Base-by-base conservation (phyloP, 2,113 vertebrate genomes). In the Taxidea taxus region DNA sequence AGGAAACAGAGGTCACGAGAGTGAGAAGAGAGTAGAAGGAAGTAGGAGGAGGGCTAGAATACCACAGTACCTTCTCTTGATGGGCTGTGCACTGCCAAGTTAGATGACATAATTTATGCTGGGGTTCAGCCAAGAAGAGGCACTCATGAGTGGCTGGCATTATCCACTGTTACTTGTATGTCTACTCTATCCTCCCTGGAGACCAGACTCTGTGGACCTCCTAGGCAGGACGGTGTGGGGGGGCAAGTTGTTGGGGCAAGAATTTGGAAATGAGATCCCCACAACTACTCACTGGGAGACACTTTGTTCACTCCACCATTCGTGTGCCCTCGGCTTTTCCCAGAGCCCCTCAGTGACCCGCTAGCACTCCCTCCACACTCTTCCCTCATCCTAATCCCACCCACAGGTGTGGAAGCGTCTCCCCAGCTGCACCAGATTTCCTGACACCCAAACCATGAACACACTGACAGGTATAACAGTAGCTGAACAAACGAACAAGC, bases 321-420 rank as follows among this genome's bases (percentile, higher is more conserved):
- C 64, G 9, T 0, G 0, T 11, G 21, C 27, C 42, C 60, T 10
- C 0, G 1, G 47, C 25, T 27, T 56, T 60, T 51, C 62, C 54
- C 47, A 31, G 37, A 3, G 11, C 15, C 42, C 47, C 2, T 15
- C 37, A 34, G 54, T 11, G 37, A 15, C 20, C 64, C 27, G 15
- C 51, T 4, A 0, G 56, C 1, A 14, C 27, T 58, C 51, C 84
- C 2, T 34, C 15, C 4, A 0, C 0, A 11, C 16, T 39, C 42
- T 29, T 27, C 39, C 60, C 31, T 87, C 60, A 54, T 37, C 54
- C 66, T 29, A 39, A 39, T 6, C 56, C 66, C 20, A 75, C 18
- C 13, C 3, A 13, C 3, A 0, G 12, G n/a, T 10, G 23, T 56
- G 12, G 47, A 9, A 6, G 0, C 2, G 15, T 83, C 83, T 91